Evolutionary conservation across 2,797 vertebrate species (phyloP).

Genomic region (Helostoma temminkii): DNA sequence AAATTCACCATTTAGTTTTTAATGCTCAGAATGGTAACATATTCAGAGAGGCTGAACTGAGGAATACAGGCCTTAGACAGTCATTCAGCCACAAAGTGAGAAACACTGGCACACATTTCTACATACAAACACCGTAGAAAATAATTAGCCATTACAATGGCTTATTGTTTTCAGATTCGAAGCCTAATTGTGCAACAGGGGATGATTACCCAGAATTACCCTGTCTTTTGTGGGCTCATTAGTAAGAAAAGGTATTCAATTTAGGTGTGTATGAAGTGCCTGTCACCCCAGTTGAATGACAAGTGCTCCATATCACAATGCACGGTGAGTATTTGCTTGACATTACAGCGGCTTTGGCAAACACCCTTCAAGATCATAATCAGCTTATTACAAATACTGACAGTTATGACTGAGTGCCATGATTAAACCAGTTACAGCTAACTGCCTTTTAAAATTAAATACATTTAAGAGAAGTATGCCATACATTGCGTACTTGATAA

Average conservation of each 20-base stretch:
- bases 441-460: constrained; percentile 27
- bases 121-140: constrained; percentile 36
- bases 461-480: constrained; percentile 23
- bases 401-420: constrained; percentile 32
- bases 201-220: constrained; percentile 43
- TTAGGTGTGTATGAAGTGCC: constrained; percentile 44
- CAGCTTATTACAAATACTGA: constrained; percentile 46
- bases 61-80: constrained; percentile 11
- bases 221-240: constrained; percentile 75
- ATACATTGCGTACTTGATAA: constrained; percentile 16
- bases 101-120: constrained; percentile 31
- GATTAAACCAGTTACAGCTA: constrained; percentile 36
- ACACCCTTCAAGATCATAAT: constrained; percentile 62
- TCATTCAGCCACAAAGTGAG: constrained; percentile 21
- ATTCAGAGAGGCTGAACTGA: constrained; percentile 25
- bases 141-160: constrained; percentile 54
- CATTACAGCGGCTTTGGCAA: constrained; percentile 42
- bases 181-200: constrained; percentile 70
- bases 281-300: constrained; percentile 60
- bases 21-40: constrained; percentile 20
- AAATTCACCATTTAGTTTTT: constrained; percentile 15
- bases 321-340: constrained; percentile 26
- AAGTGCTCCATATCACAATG: constrained; percentile 62
- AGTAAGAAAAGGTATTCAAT: constrained; percentile 50
- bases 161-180: constrained; percentile 58